Evolutionary conservation across 1,140 invertebrate species (phyloP), one percentile per base, ranked within the genome.

Genomic region (Brachionus koreanus): DNA sequence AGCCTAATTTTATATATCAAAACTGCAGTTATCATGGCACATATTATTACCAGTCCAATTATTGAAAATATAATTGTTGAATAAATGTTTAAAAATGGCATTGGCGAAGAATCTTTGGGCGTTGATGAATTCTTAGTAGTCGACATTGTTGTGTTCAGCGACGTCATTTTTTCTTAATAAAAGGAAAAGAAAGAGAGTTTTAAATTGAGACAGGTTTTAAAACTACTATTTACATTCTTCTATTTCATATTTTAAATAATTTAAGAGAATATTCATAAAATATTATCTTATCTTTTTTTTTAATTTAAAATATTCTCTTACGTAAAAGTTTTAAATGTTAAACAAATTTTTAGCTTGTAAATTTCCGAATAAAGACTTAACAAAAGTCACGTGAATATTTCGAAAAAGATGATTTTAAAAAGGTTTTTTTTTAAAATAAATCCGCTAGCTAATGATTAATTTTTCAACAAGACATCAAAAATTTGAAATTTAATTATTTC

Each of bases 1-100:
- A 77, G 29, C 49, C 35, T 77, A 16, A 77, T 77, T 25, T 33
- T 77, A 39, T 77, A 69, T 7, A 69, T 39, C 12, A 69, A n/a
- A 37, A 69, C 16, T 5, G 37, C 33, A 3, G 65, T 69, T 1
- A 69, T 19, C 65, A 69, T 69, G n/a, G 65, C 65, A 39, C 5
- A 13, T 6, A 69, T 69, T n/a, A 69, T 13, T 5, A 69, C 65
- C 16, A 69, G 12, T 39, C 33, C 65, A 39, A 69, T 19, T 19
- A 69, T 69, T 37, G 65, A 37, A 23, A 69, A 69, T 3, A 35
- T 69, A 39, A 69, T 69, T 23, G 65, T 69, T 16, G 65, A 69
- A 39, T 69, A 69, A 37, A 69, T 42, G 16, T 69, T 69, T 42
- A 69, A 69, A 69, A 69, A 69, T 57, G 49, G 49, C 16, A 16